Evolutionary conservation across 92 coral and sea anemone genomes (phyloP).

Genomic region (Isaurus tuberculatus): DNA sequence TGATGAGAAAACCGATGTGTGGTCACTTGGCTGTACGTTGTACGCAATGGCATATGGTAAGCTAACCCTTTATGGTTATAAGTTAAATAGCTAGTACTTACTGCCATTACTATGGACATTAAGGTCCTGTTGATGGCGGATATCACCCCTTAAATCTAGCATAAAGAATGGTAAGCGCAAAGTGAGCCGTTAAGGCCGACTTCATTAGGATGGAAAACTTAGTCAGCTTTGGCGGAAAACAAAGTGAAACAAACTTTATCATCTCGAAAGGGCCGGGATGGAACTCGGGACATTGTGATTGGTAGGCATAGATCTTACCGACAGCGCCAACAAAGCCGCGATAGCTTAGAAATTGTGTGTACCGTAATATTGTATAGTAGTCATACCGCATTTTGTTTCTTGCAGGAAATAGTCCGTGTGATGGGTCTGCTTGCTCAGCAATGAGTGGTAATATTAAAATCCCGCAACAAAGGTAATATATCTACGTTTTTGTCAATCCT

Average conservation of each 20-base stretch:
- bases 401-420: constrained; percentile 95
- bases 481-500: too few species aligned
- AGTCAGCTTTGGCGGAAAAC: too few species aligned
- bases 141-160: too few species aligned
- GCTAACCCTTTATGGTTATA: background rate
- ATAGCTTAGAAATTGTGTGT: too few species aligned
- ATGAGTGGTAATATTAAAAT: constrained; percentile 88
- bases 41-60: constrained; percentile 99
- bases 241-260: background rate
- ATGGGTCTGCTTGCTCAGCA: constrained; percentile 98
- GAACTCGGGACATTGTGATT: background rate
- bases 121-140: too few species aligned
- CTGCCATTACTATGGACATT: background rate
- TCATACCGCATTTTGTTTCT: too few species aligned
- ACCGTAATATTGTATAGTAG: too few species aligned
- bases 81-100: background rate
- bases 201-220: too few species aligned
- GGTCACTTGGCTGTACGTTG: constrained; percentile 97
- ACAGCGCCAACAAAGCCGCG: too few species aligned
- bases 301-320: background rate
- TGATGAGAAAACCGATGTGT: constrained; percentile 90
- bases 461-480: constrained; percentile 80
- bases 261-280: background rate
- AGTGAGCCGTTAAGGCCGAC: too few species aligned
- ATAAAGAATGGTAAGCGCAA: background rate